phyloP scores from a whole-genome alignment of 1,140 invertebrate species.

The Delia radicum region DNA sequence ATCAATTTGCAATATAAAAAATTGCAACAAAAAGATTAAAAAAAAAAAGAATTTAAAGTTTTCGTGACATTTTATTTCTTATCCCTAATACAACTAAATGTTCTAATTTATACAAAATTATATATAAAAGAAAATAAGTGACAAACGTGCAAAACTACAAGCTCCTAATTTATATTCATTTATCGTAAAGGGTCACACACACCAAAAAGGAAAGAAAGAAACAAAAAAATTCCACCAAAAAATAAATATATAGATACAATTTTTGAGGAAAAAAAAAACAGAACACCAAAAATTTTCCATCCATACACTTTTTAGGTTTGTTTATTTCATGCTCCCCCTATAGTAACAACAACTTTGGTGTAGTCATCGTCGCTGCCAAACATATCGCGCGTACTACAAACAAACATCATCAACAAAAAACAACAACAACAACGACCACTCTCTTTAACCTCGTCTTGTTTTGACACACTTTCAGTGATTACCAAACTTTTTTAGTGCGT shows the following conservation, averaged over 20 bases:
- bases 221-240: too few species aligned
- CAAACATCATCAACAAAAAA: neutral
- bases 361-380: too few species aligned
- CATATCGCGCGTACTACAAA: too few species aligned
- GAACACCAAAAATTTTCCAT: neutral
- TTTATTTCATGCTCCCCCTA: neutral
- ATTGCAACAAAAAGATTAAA: neutral
- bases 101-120: neutral
- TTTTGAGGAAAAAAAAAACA: neutral
- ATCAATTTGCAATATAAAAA: neutral
- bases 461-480: neutral
- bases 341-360: neutral
- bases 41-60: neutral
- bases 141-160: slow-evolving; percentile 3
- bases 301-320: neutral
- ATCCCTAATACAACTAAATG: neutral
- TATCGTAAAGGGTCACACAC: too few species aligned
- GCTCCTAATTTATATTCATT: neutral
- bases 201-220: too few species aligned
- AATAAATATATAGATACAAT: too few species aligned
- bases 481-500: neutral
- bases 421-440: neutral
- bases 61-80: neutral
- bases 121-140: neutral
- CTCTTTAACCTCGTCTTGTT: neutral